These are phyloP conservation scores for Mythimna lalbum DNA, from an alignment of 2,888 invertebrate genomes.

Conservation along the genomic window DNA sequence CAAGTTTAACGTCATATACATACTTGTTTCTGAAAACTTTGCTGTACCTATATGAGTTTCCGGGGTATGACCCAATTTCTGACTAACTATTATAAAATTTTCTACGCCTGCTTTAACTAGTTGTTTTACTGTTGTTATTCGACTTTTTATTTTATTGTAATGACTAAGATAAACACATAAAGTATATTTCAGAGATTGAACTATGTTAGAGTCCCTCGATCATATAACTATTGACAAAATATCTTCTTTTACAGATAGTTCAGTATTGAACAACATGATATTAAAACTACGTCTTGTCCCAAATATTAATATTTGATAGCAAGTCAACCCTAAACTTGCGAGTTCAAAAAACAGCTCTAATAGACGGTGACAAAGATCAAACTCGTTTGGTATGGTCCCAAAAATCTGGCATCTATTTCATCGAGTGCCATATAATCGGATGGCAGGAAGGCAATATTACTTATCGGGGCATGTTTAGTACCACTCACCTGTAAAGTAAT, in stretches of 20 bases:
- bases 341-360: slow-evolving; percentile 26
- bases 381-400: slow-evolving; percentile 18
- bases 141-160: neutral
- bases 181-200: neutral
- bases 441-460: slow-evolving; percentile 75
- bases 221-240: slow-evolving; percentile 3
- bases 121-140: neutral
- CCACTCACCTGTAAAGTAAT: slow-evolving; percentile 75
- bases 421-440: slow-evolving; percentile 60
- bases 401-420: slow-evolving; percentile 58
- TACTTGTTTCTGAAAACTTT: slow-evolving; percentile 52
- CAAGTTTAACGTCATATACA: slow-evolving; percentile 42
- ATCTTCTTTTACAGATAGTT: neutral
- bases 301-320: slow-evolving; percentile 51
- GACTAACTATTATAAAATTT: slow-evolving; percentile 29
- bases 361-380: slow-evolving; percentile 9
- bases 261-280: slow-evolving; percentile 35
- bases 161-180: neutral
- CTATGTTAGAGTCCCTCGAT: neutral
- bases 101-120: slow-evolving; percentile 1
- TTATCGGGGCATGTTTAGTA: slow-evolving; percentile 79
- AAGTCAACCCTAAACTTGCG: slow-evolving; percentile 14
- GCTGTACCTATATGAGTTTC: slow-evolving; percentile 20
- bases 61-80: slow-evolving; percentile 40
- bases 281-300: slow-evolving; percentile 37